These are phyloP conservation scores for Coreius guichenoti DNA, from an alignment of 2,797 vertebrate species.

Conservation along the genomic window DNA sequence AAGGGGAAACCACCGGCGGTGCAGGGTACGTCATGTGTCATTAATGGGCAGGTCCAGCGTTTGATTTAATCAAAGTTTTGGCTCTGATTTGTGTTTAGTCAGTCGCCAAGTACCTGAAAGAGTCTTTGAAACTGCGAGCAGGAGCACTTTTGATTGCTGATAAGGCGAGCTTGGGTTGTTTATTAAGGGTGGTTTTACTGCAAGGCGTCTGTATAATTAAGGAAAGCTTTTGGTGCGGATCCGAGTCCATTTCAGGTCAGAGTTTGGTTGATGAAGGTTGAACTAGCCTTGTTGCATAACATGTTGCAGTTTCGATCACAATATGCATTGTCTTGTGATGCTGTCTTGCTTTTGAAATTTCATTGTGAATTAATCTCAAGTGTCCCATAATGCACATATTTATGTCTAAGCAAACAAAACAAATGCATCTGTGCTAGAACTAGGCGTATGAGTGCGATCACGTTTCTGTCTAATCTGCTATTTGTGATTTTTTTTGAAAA, in stretches of 20 bases:
- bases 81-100: constrained; percentile 68
- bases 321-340: background rate
- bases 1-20: constrained; percentile 69
- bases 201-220: background rate
- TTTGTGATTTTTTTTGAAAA: background rate
- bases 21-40: constrained; percentile 58
- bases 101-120: constrained; percentile 58
- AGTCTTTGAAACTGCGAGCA: constrained; percentile 56
- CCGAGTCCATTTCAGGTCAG: constrained; percentile 9
- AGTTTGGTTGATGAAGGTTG: background rate
- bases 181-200: constrained; percentile 11
- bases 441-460: background rate
- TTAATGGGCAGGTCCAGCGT: constrained; percentile 66
- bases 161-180: background rate
- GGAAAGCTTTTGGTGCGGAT: background rate
- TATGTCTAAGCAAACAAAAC: background rate
- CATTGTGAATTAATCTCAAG: background rate
- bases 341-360: background rate
- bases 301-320: background rate
- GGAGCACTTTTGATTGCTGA: background rate
- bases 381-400: background rate
- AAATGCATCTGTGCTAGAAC: background rate
- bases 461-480: background rate
- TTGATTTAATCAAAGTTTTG: constrained; percentile 67
- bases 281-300: background rate